phyloP scores from a whole-genome alignment of 2,888 invertebrate species.

The Hemistola chrysoprasaria region DNA sequence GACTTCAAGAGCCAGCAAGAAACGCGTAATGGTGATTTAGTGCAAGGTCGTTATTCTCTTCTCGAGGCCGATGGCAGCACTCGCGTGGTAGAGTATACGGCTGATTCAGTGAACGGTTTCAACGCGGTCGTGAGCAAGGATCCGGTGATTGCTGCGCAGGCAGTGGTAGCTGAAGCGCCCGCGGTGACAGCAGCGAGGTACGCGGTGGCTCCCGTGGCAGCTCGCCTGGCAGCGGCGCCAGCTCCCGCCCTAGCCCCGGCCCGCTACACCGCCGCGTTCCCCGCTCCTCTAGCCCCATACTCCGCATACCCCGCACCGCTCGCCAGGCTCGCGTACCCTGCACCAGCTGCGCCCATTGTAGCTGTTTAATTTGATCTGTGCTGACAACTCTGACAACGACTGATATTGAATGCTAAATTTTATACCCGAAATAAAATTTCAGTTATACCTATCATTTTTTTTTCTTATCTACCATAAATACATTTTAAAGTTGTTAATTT shows the following conservation, averaged over 20 bases:
- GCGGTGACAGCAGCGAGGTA: slow-evolving; percentile 34
- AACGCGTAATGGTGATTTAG: slow-evolving; percentile 76
- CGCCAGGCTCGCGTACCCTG: slow-evolving; percentile 43
- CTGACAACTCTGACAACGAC: slow-evolving; percentile 38
- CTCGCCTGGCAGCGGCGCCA: slow-evolving; percentile 24
- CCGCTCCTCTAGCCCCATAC: slow-evolving; percentile 33
- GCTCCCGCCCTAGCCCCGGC: slow-evolving; percentile 36
- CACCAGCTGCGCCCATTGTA: slow-evolving; percentile 53
- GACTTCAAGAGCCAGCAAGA: slow-evolving; percentile 72
- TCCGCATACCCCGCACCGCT: slow-evolving; percentile 45
- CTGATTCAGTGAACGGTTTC: slow-evolving; percentile 65
- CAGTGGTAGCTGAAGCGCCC: slow-evolving; percentile 35
- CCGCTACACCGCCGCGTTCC: slow-evolving; percentile 20
- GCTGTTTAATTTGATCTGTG: slow-evolving; percentile 47
- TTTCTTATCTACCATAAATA: not conserved
- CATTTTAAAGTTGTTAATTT: too few species aligned
- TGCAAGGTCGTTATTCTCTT: slow-evolving; percentile 65
- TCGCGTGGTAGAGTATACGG: slow-evolving; percentile 64
- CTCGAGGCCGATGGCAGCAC: slow-evolving; percentile 64
- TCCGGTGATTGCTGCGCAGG: slow-evolving; percentile 37
- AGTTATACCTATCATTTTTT: slow-evolving; percentile 1
- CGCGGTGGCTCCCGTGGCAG: slow-evolving; percentile 27
- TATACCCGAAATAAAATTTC: slow-evolving; percentile 30
- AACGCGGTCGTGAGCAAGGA: slow-evolving; percentile 66
- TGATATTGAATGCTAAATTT: slow-evolving; percentile 46